These are phyloP conservation scores for Penaeus japonicus DNA, from an alignment of 1,140 invertebrate species.

Conservation along the genomic window DNA sequence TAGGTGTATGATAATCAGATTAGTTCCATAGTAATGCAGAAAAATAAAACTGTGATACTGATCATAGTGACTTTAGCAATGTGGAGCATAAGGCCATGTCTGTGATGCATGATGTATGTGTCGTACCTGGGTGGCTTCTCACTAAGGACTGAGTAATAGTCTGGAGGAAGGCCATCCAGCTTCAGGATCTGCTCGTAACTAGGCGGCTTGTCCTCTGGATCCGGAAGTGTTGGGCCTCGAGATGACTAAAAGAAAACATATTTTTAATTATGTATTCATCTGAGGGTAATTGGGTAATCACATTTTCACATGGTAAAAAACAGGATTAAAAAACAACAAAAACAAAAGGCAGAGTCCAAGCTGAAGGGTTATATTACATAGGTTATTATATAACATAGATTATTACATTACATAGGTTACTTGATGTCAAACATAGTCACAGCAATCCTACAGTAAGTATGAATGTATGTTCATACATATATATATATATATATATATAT, in stretches of 20 bases:
- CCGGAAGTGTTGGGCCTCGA: constrained; percentile 35
- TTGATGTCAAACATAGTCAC: background rate
- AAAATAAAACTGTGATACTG: too few species aligned
- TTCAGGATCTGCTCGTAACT: constrained; percentile 57
- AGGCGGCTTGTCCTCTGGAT: constrained; percentile 58
- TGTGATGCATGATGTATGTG: background rate
- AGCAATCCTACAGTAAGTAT: background rate
- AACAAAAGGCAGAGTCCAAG: too few species aligned
- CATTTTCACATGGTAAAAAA: too few species aligned
- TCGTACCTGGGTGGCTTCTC: constrained; percentile 55
- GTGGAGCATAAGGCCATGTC: background rate
- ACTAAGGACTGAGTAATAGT: constrained; percentile 51
- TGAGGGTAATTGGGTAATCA: too few species aligned
- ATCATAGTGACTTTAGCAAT: too few species aligned
- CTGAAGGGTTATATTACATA: too few species aligned
- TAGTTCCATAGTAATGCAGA: too few species aligned
- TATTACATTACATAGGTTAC: too few species aligned
- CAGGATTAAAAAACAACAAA: too few species aligned
- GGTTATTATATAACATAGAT: too few species aligned
- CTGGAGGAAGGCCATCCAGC: constrained; percentile 56
- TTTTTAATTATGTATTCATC: background rate
- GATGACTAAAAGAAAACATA: constrained; percentile 27
- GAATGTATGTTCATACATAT: background rate
- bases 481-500: background rate
- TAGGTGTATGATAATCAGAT: too few species aligned